These are phyloP conservation scores for Apotomis turbidana DNA, from an alignment of 2,888 invertebrate species.

Conservation along the genomic window DNA sequence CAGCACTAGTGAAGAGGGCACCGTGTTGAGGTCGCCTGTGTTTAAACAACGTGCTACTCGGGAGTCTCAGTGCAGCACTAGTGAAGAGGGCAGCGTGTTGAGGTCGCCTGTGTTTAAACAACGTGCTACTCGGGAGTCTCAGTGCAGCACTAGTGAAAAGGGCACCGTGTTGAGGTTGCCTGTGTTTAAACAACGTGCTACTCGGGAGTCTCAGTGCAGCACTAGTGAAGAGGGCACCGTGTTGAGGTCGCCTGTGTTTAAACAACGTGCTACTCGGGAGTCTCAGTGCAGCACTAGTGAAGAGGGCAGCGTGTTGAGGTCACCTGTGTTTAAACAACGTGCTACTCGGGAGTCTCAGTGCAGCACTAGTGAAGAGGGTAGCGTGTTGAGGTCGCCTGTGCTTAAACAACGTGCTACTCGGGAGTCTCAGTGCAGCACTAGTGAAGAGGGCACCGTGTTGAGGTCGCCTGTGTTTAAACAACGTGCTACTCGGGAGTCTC, in stretches of 20 bases:
- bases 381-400: too few species aligned
- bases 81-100: slow-evolving; percentile 56
- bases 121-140: slow-evolving; percentile 25
- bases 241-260: slow-evolving; percentile 39
- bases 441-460: slow-evolving; percentile 56
- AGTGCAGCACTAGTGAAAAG: slow-evolving; percentile 51
- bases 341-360: too few species aligned
- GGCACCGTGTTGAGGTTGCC: slow-evolving; percentile 50
- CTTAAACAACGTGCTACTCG: too few species aligned
- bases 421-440: slow-evolving; percentile 44
- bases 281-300: slow-evolving; percentile 47
- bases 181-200: too few species aligned
- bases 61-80: slow-evolving; percentile 44
- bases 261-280: slow-evolving; percentile 10
- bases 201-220: slow-evolving; percentile 39
- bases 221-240: slow-evolving; percentile 56
- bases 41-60: not conserved
- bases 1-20: slow-evolving; percentile 54
- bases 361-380: too few species aligned
- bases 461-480: not conserved
- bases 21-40: slow-evolving; percentile 44
- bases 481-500: slow-evolving; percentile 29
- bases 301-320: slow-evolving; percentile 61
- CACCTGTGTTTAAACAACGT: too few species aligned
- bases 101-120: not conserved